Conservation (phyloP, 1,140 invertebrate species). For the Dufourea novaeangliae region DNA sequence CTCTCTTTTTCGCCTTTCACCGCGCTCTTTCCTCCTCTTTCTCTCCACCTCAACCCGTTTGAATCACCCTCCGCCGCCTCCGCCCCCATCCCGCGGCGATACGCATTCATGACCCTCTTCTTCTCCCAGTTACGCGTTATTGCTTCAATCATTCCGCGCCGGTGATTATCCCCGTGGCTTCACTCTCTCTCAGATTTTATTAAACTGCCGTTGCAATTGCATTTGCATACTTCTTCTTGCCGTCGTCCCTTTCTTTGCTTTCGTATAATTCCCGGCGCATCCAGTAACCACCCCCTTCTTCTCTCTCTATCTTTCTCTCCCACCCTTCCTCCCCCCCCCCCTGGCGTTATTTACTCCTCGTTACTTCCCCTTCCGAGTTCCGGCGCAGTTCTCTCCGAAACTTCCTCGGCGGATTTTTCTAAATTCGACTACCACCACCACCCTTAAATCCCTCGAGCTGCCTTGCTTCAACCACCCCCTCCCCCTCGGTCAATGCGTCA, state of each 20-base stretch:
- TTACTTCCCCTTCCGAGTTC: background rate
- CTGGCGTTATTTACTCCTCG: conserved; percentile 38
- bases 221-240: conserved; percentile 47
- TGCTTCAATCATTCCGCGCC: conserved; percentile 37
- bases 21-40: background rate
- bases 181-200: conserved; percentile 34
- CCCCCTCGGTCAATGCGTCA: background rate
- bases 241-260: background rate
- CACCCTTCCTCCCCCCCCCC: background rate
- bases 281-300: background rate
- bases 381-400: background rate
- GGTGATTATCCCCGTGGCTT: conserved; percentile 16
- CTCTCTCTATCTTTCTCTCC: background rate
- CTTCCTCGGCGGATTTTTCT: background rate
- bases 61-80: background rate
- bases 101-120: conserved; percentile 27
- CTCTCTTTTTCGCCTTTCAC: background rate
- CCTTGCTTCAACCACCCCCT: background rate
- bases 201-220: conserved; percentile 43
- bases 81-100: background rate
- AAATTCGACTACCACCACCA: background rate
- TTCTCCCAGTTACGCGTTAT: conserved; percentile 26
- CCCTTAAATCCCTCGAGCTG: background rate
- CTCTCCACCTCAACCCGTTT: background rate
- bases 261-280: conserved; percentile 31